phyloP scores from a whole-genome alignment of 2,888 invertebrate genomes.

The Aproaerema taeniolella region DNA sequence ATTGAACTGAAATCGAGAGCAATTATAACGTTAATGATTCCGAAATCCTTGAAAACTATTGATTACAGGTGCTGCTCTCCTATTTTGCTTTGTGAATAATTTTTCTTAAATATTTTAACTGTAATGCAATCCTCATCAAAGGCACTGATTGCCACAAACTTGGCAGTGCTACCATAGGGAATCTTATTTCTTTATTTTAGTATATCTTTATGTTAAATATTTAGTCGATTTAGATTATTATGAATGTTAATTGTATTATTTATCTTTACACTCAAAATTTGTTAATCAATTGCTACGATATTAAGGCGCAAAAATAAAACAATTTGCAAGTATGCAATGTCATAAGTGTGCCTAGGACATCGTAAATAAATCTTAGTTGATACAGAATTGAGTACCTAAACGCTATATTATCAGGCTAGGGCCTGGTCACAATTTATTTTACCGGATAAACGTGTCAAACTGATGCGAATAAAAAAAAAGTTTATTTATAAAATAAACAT shows the following conservation, averaged over 20 bases:
- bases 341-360: conserved; percentile 36
- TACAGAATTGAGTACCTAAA: conserved; percentile 37
- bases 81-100: conserved; percentile 30
- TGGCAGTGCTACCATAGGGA: conserved; percentile 51
- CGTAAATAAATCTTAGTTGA: conserved; percentile 37
- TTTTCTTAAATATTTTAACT: conserved; percentile 25
- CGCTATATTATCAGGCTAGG: conserved; percentile 31
- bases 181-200: conserved; percentile 63
- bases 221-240: conserved; percentile 71
- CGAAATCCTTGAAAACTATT: conserved; percentile 34
- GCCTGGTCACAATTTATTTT: conserved; percentile 48
- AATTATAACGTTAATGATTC: conserved; percentile 24
- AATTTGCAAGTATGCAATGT: conserved; percentile 43
- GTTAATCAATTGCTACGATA: conserved; percentile 44
- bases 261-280: conserved; percentile 70
- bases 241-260: conserved; percentile 70
- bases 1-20: conserved; percentile 32
- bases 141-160: conserved; percentile 38
- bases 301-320: conserved; percentile 31
- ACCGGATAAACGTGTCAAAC: conserved; percentile 28
- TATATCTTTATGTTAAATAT: conserved; percentile 68
- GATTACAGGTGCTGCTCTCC: conserved; percentile 55
- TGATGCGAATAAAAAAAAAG: conserved; percentile 24
- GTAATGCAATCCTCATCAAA: conserved; percentile 25
- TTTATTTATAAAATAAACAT: conserved; percentile 46